A percentile compares a stretch with the other conserved stretches of the same genome.
Conservation (phyloP, 2,797 vertebrate genomes). For the Sebastes diaconus region DNA sequence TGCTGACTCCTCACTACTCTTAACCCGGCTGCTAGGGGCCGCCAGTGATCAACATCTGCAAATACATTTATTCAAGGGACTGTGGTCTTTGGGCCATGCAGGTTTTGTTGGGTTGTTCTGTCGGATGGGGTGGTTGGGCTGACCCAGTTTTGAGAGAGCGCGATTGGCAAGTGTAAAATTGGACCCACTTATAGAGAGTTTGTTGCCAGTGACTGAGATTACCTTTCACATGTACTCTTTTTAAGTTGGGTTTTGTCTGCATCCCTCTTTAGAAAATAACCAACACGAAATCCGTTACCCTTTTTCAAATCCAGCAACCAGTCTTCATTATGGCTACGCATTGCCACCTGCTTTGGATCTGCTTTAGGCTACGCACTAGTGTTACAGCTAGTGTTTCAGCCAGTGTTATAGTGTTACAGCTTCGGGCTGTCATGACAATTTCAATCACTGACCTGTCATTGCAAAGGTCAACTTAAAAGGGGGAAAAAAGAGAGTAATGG, state of each 20-base stretch:
- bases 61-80: neutral
- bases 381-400: neutral
- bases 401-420: no score
- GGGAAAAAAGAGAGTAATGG: neutral
- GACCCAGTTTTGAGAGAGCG: neutral
- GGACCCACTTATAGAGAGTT: neutral
- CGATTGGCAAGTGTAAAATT: no score
- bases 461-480: neutral
- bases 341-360: neutral
- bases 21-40: no score
- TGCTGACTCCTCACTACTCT: no score
- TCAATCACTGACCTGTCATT: neutral
- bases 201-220: neutral
- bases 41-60: no score
- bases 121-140: neutral
- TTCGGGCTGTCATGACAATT: neutral
- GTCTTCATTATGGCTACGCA: neutral
- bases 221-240: neutral
- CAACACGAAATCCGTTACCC: fast-evolving
- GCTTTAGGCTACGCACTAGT: neutral
- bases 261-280: neutral
- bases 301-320: neutral
- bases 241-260: neutral
- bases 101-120: neutral
- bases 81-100: neutral